These are phyloP conservation scores for Lasiurus cinereus DNA, from an alignment of 2,113 vertebrate genomes.

Conservation along the genomic window DNA sequence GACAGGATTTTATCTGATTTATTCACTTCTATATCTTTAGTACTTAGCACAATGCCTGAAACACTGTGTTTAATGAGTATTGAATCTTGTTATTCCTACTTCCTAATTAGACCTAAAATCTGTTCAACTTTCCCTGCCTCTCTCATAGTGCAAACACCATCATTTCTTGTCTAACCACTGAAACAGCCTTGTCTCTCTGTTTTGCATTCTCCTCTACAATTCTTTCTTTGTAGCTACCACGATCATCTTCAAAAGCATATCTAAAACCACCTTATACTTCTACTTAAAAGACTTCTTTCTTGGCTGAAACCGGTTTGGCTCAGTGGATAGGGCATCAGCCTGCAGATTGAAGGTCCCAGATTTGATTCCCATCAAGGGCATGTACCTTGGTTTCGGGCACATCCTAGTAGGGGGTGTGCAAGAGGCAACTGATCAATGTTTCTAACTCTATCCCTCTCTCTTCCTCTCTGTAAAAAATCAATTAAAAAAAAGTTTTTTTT, in stretches of 20 bases:
- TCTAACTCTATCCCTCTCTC: too few relatives aligned
- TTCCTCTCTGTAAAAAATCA: too few relatives aligned
- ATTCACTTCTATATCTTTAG: not conserved
- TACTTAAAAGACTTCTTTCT: constrained; percentile 11
- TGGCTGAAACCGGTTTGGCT: too few relatives aligned
- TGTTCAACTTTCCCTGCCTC: not conserved
- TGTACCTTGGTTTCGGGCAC: too few relatives aligned
- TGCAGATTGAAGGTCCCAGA: too few relatives aligned
- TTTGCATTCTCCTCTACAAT: not conserved
- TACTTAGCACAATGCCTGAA: constrained; percentile 28
- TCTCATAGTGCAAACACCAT: not conserved
- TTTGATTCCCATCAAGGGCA: too few relatives aligned
- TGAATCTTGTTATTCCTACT: not conserved
- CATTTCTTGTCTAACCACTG: not conserved
- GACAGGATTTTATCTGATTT: not conserved
- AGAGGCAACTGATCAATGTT: too few relatives aligned
- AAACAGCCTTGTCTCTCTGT: not conserved
- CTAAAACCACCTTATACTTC: not conserved
- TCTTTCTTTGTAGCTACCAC: not conserved
- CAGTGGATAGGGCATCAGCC: too few relatives aligned
- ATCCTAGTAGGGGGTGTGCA: too few relatives aligned
- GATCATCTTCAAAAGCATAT: not conserved
- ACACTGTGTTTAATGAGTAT: not conserved
- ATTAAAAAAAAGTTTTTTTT: too few relatives aligned
- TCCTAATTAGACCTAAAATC: constrained; percentile 45